Conservation (phyloP, 2,888 invertebrate species). For the Macrophya alboannulata region DNA sequence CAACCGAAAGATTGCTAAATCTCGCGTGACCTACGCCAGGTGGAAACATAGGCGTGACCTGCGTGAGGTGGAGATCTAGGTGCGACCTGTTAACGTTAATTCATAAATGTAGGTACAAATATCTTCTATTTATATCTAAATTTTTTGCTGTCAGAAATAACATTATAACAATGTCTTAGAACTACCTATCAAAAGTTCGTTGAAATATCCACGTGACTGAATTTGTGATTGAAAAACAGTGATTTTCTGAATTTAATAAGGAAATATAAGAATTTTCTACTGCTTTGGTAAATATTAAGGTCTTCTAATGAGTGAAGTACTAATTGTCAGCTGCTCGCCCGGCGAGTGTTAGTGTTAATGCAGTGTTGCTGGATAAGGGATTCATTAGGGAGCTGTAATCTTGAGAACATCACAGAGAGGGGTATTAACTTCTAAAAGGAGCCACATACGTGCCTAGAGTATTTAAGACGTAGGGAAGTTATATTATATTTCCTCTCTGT, state of each 20-base stretch:
- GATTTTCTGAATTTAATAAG: not conserved
- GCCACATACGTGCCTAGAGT: constrained; percentile 17
- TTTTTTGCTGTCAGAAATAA: not conserved
- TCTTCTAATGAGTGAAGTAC: not conserved
- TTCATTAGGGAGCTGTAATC: not conserved
- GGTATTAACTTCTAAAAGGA: not conserved
- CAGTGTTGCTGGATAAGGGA: not conserved
- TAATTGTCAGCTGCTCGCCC: not conserved
- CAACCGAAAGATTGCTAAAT: not conserved
- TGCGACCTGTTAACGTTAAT: constrained; percentile 1
- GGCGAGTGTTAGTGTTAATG: not conserved
- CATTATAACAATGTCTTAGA: not conserved
- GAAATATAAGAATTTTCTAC: not conserved
- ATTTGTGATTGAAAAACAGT: not conserved
- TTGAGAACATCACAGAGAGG: not conserved
- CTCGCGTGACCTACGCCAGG: not conserved
- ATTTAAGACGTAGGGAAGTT: not conserved
- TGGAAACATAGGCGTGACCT: not conserved
- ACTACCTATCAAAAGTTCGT: not conserved
- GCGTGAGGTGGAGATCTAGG: not conserved
- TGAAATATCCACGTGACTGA: not conserved
- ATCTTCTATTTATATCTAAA: not conserved
- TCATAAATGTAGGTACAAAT: not conserved
- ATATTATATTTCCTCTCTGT: not conserved
- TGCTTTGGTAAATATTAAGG: not conserved